phyloP scores from a whole-genome alignment of 2,113 vertebrate species.

The Sturnira hondurensis region DNA sequence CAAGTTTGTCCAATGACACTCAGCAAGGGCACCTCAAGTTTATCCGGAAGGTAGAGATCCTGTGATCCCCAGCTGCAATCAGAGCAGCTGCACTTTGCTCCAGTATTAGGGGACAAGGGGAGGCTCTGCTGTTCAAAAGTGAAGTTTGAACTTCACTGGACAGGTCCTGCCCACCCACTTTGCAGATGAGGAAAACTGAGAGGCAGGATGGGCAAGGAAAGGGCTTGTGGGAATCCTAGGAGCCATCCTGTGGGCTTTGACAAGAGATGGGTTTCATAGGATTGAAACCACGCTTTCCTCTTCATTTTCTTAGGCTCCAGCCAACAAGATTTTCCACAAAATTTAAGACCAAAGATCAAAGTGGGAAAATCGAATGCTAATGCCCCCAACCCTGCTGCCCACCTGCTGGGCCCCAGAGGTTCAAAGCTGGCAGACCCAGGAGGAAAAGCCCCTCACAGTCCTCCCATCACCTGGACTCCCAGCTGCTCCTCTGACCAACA shows the following conservation, averaged over 20 bases:
- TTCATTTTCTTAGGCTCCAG: slow-evolving; percentile 8
- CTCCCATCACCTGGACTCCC: background rate
- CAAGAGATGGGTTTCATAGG: background rate
- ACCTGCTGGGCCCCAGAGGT: slow-evolving; percentile 28
- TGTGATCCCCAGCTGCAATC: background rate
- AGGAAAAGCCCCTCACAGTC: background rate
- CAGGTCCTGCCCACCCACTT: background rate
- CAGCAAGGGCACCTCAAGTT: background rate
- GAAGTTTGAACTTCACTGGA: background rate
- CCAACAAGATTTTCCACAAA: slow-evolving; percentile 15
- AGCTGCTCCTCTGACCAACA: background rate
- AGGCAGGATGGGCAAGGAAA: background rate
- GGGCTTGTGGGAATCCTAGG: too few relatives aligned
- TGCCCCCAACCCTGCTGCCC: background rate
- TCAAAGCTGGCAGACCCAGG: slow-evolving; percentile 33
- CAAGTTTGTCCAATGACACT: background rate
- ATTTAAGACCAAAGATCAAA: slow-evolving; percentile 68
- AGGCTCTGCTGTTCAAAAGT: background rate
- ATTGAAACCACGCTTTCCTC: background rate
- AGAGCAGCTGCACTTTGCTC: background rate
- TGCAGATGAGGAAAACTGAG: background rate
- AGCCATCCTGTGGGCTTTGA: background rate
- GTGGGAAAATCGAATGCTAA: slow-evolving; percentile 53
- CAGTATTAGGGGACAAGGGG: background rate
- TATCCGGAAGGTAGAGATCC: background rate